A percentile compares a stretch with the other conserved stretches of the same genome.
Evolutionary conservation across 2,113 vertebrate genomes (phyloP).

Genomic region (Corythaixoides concolor): DNA sequence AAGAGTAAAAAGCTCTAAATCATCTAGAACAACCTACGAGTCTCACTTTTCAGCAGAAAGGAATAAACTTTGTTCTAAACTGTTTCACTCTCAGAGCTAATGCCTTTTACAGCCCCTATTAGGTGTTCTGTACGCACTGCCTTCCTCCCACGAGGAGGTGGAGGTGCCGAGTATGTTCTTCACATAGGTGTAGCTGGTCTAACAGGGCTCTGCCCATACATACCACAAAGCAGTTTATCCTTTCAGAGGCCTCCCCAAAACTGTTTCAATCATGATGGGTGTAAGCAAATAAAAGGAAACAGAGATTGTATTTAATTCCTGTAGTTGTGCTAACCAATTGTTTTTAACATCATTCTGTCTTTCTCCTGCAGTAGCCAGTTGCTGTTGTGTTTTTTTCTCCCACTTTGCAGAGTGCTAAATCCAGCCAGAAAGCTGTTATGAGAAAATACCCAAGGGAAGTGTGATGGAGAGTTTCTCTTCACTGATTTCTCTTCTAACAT

Average conservation of each 20-base stretch:
- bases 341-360: not conserved
- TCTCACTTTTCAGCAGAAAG: not conserved
- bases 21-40: not conserved
- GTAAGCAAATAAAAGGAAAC: not conserved
- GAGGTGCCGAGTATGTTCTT: not conserved
- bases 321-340: not conserved
- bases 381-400: not conserved
- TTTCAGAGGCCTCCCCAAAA: not conserved
- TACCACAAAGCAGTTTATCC: not conserved
- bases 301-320: not conserved
- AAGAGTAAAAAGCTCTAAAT: conserved; percentile 48
- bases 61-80: not conserved
- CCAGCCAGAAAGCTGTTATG: conserved; percentile 35
- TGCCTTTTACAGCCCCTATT: not conserved
- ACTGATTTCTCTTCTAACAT: conserved; percentile 50
- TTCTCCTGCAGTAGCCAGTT: not conserved
- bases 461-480: conserved; percentile 49
- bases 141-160: not conserved
- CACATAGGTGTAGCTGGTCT: not conserved
- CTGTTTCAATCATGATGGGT: not conserved
- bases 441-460: conserved; percentile 48
- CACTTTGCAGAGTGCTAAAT: conserved; percentile 15
- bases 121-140: not conserved
- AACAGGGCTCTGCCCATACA: not conserved
- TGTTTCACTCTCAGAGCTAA: not conserved